Percentiles rank a stretch among this genome's conserved stretches.
phyloP scores from a whole-genome alignment of 1,140 invertebrate genomes.

The Macrosteles quadrilineatus region DNA sequence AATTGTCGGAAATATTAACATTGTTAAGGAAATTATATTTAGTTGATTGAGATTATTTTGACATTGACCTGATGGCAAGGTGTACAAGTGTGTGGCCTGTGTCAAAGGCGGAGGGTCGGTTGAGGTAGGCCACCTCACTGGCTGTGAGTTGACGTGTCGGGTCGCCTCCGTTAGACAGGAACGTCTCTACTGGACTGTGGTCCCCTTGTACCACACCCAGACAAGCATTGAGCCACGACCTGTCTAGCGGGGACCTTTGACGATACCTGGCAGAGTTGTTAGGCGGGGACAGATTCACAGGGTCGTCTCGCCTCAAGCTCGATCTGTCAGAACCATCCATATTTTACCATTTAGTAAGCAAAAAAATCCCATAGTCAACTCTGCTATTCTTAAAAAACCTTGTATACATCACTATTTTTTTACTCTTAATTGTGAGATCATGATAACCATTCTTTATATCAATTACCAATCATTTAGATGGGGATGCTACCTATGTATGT shows the following conservation, averaged over 20 bases:
- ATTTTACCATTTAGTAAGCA: no score
- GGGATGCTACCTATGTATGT: no score
- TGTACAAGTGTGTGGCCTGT: conserved; percentile 92
- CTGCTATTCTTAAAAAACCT: no score
- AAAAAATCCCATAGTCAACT: no score
- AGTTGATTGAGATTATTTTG: no score
- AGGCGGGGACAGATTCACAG: conserved; percentile 46
- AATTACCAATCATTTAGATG: no score
- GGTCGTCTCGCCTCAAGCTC: conserved; percentile 31
- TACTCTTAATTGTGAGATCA: no score
- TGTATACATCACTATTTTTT: no score
- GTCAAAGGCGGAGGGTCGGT: conserved; percentile 91
- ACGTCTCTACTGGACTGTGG: conserved; percentile 80
- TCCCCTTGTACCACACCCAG: conserved; percentile 88
- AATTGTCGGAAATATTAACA: no score
- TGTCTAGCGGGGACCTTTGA: conserved; percentile 75
- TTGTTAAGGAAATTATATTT: no score
- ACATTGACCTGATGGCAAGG: conserved; percentile 89
- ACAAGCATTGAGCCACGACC: conserved; percentile 92
- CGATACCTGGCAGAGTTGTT: conserved; percentile 66
- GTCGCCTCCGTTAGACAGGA: conserved; percentile 85
- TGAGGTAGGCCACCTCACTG: conserved; percentile 82
- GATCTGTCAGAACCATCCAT: conserved; percentile 27
- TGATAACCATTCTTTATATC: no score
- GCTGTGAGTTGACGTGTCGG: conserved; percentile 84